A percentile compares a stretch with the other conserved stretches of the same genome.
Evolutionary conservation across 2,888 invertebrate species (phyloP).

Genomic region (Thereva nobilitata): DNA sequence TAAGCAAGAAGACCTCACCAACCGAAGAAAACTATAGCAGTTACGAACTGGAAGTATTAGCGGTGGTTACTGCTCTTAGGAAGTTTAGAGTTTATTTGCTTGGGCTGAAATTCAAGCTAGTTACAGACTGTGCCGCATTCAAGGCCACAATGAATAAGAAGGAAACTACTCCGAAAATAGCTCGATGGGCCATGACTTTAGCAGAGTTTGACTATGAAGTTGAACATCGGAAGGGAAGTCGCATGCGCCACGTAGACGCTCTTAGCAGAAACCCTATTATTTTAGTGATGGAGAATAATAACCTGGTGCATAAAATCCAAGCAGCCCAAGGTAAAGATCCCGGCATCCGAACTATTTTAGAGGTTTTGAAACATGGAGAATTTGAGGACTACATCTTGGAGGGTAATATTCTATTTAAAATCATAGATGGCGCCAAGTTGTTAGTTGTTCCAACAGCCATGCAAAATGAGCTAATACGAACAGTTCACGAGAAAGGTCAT

Average conservation of each 20-base stretch:
- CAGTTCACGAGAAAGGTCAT: constrained; percentile 16
- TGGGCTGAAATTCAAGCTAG: constrained; percentile 23
- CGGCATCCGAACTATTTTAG: too few relatives aligned
- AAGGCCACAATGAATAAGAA: too few relatives aligned
- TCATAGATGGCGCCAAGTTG: too few relatives aligned
- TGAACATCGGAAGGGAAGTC: not conserved
- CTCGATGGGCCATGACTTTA: too few relatives aligned
- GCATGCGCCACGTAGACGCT: constrained; percentile 38
- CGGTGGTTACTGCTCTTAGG: constrained; percentile 27
- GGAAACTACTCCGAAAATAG: too few relatives aligned
- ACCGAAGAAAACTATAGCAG: too few relatives aligned
- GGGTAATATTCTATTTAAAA: too few relatives aligned
- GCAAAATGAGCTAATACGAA: constrained; percentile 6
- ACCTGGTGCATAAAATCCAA: not conserved
- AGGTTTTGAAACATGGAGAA: too few relatives aligned
- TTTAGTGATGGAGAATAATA: not conserved
- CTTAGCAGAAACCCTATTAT: constrained; percentile 39
- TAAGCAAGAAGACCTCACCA: too few relatives aligned
- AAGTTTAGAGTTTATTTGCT: constrained; percentile 34
- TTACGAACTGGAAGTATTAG: constrained; percentile 37
- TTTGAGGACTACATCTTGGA: too few relatives aligned
- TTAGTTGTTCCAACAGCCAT: not conserved
- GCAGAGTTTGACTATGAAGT: too few relatives aligned
- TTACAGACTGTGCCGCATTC: constrained; percentile 28
- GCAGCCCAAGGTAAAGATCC: too few relatives aligned